Evolutionary conservation across 2,797 vertebrate species (phyloP).

Genomic region (Sebastes oblongus): DNA sequence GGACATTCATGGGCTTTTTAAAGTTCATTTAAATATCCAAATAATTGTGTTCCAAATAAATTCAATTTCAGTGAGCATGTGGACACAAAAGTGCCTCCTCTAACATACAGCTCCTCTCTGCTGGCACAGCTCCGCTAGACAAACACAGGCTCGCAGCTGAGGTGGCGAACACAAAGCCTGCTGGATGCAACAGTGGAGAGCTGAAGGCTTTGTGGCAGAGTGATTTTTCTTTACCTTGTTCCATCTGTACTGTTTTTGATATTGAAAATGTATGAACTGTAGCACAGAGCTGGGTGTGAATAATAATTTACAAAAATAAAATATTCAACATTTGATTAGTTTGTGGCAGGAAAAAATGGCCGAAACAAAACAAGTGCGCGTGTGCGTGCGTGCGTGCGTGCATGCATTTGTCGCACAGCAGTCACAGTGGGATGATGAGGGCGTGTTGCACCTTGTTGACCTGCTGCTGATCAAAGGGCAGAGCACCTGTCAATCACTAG

Average conservation of each 20-base stretch:
- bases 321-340: background rate
- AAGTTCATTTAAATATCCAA: background rate
- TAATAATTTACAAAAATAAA: background rate
- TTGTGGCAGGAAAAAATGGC: background rate
- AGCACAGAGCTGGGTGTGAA: slow-evolving; percentile 1
- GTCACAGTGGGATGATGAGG: background rate
- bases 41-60: background rate
- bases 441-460: slow-evolving; percentile 8
- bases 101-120: background rate
- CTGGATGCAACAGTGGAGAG: slow-evolving; percentile 30
- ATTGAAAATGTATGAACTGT: slow-evolving; percentile 23
- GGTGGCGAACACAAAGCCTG: slow-evolving; percentile 48
- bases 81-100: background rate
- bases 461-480: slow-evolving; percentile 36
- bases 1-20: background rate
- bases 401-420: background rate
- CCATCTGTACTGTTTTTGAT: slow-evolving; percentile 6
- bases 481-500: slow-evolving; percentile 13
- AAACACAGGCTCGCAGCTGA: slow-evolving; percentile 39
- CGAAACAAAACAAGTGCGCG: background rate
- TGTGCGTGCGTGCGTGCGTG: background rate
- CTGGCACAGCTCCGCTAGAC: slow-evolving; percentile 12
- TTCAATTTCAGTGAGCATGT: background rate
- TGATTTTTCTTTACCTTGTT: slow-evolving; percentile 29
- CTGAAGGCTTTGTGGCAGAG: slow-evolving; percentile 28